Conservation (phyloP, 1,140 invertebrate species). For the Eupristina koningsbergeri region DNA sequence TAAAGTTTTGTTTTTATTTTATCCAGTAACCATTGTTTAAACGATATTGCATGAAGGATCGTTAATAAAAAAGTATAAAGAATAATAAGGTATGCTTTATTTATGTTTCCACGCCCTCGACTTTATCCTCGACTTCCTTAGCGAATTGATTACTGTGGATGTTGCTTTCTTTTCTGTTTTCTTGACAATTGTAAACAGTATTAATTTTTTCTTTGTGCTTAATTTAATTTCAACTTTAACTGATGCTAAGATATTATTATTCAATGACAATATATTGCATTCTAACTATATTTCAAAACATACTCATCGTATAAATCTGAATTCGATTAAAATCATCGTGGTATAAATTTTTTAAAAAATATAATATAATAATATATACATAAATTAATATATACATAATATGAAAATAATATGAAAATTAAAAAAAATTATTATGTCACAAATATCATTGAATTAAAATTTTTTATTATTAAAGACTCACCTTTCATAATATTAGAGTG, state of each 20-base stretch:
- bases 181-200: neutral
- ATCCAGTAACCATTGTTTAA: neutral
- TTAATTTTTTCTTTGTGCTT: neutral
- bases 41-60: neutral
- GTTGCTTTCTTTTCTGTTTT: neutral
- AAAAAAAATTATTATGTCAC: too few relatives aligned
- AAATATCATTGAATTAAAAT: neutral
- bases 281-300: too few relatives aligned
- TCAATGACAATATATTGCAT: too few relatives aligned
- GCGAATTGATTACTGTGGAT: neutral
- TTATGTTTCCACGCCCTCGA: constrained; percentile 6
- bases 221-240: too few relatives aligned
- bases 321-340: too few relatives aligned
- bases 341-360: too few relatives aligned
- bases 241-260: too few relatives aligned
- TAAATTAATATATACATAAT: too few relatives aligned
- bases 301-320: neutral
- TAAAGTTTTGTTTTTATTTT: neutral
- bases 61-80: neutral
- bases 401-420: too few relatives aligned
- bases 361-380: too few relatives aligned
- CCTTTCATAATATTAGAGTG: too few relatives aligned
- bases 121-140: neutral
- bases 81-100: neutral
- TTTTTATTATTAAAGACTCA: neutral